Base-by-base conservation (phyloP, 2,888 invertebrate genomes). In the Galeopsomyia nigrocyanea region DNA sequence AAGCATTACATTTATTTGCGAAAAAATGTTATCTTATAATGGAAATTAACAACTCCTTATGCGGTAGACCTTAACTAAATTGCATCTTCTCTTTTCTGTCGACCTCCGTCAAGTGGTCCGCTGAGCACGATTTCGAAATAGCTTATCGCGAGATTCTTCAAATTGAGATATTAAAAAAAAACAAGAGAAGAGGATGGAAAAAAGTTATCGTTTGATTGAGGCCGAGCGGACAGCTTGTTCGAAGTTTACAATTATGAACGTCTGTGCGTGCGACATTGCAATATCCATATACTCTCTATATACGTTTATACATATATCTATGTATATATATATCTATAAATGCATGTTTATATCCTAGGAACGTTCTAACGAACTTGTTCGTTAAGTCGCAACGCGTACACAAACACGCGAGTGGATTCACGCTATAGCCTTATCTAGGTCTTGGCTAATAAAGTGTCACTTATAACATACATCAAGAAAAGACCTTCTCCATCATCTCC, bases 1-100 rank as follows among this genome's bases (percentile, higher is more conserved):
- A 84, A 86, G 83, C 85, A 82, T 82, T 83, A 82, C 79, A 79
- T 84, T 84, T 84, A 84, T 83, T 85, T 81, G 82, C 80, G 73
- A 81, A 81, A 79, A 80, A 81, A 79, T 66, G 53, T 78, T 65
- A 49, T 78, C 81, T 79, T 14, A 67, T 50, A 66, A 56, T 69
- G 63, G 17, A 66, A 69, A 70, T 72, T 67, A 75, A 75, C 72
- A 75, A 60, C 51, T 69, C 39, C 47, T 64, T 39, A 31, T 68
- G 26, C 53, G 6, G 26, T 69, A 72, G 57, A 69, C 47, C 55
- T 57, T 64, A 47, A 64, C 56, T 67, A 31, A 61, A 68, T 60
- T 55, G 64, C 49, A 39, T 39, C 31, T 46, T 22, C 39, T 53
- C 31, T 56, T 39, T 39, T 55, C 13, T 63, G 5, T 63, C 13